Evolutionary conservation across 2,113 vertebrate genomes (phyloP), one percentile per base, ranked within the genome.

Genomic region (Centropristis striata): DNA sequence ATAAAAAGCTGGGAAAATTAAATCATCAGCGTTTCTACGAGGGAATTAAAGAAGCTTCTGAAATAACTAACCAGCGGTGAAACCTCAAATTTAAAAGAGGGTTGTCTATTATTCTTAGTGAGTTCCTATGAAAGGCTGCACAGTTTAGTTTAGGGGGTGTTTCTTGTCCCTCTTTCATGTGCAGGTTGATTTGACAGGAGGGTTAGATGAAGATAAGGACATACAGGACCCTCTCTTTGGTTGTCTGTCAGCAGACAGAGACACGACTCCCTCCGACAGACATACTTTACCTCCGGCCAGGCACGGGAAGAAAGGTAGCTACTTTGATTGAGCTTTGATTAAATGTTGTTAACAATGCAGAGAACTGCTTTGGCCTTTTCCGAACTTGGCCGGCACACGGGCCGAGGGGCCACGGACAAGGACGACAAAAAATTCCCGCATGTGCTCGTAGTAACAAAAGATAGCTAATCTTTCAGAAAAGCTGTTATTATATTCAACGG

Each of bases 321-420:
- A 79, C 92, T 94, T 91, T 95, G 95, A 95, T 96, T 93, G 94
- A 93, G 73, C 93, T 94, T 94, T 95, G 95, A 96, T 97, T 96
- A 96, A 93, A 92, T 91, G 90, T 86, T 89, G 94, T 90, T 92
- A 93, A 95, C 93, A 96, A 95, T 92, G 85, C 83, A 80, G 84
- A 68, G 58, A 88, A 80, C 81, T 65, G 50, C 47, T 86, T 87
- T 54, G 79, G 42, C 76, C 55, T 73, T 85, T 84, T 75, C 47
- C 46, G 54, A 86, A 83, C 64, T 73, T 64, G 65, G 74, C 73
- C 11, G 41, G 67, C 46, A 67, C 84, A 75, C 18, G 61, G 63
- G 80, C 77, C 1, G n/a, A 80, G 63, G 15, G 58, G 32, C 47
- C 60, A 21, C 0, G 14, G 63, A 79, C 69, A 71, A 82, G 85